Base-by-base conservation (phyloP, 1,140 invertebrate genomes). In the Drosophila leontia region DNA sequence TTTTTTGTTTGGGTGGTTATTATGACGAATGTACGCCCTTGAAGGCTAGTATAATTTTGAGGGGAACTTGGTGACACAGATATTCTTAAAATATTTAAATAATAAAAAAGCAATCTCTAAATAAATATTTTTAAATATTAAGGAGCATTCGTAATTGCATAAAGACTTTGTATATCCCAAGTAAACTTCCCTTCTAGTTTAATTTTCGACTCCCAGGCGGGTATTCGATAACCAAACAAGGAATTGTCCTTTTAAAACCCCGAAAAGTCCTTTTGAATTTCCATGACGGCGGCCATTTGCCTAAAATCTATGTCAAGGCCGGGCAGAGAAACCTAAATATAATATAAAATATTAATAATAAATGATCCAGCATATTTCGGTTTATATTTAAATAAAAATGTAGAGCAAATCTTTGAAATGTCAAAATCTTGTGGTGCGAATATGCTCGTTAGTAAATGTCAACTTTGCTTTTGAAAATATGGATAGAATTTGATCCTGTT, bases 181-280 rank as follows among this genome's bases (percentile, higher is more conserved):
- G 4, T 9, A 7, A 1, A 3, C 12, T 9, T 37, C 0, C 7
- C 7, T 9, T 55, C 5, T 12, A 15, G 34, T 11, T 39, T 39
- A 65, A 41, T 19, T 51, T 50, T n/a, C 44, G 41, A 77, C 56
- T 69, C 69, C 57, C 56, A 45, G 64, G 59, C 63, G 56, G 65
- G 82, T 72, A 76, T 86, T 88, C 88, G 82, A 86, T 86, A 86
- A 75, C 62, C 75, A 76, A 87, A 86, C 83, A 87, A 86, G 76
- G 75, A 67, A 56, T 42, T 60, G 19, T 19, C 19, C 19, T 19
- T 19, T 19, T 19, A 19, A 19, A 19, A 19, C 45, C 29, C n/a
- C 3, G 1, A 23, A 57, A 32, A 37, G 5, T 65, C 19, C 23
- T 39, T 5, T 7, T 7, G 6, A 39, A 15, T 7, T 1, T 32